A percentile compares a stretch with the other conserved stretches of the same genome.
These are phyloP conservation scores for Tetanocera ferruginea DNA, from an alignment of 2,888 invertebrate species.

Conservation along the genomic window DNA sequence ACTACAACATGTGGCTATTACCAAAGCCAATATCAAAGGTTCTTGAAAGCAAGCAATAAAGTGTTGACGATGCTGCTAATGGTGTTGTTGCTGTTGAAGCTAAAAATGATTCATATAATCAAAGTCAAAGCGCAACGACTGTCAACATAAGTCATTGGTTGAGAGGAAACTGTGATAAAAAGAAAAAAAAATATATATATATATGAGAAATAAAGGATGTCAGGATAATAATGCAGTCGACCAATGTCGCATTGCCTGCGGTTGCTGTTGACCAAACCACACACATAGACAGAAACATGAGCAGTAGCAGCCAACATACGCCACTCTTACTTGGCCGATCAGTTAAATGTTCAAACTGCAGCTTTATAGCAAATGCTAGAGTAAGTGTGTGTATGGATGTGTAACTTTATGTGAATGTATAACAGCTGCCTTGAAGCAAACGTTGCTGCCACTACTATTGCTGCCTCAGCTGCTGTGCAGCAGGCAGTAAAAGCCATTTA, in stretches of 20 bases:
- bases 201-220: neutral
- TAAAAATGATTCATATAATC: constrained; percentile 57
- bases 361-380: constrained; percentile 13
- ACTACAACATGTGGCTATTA: constrained; percentile 1
- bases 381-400: constrained; percentile 35
- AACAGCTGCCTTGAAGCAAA: neutral
- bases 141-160: constrained; percentile 54
- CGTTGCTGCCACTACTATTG: constrained; percentile 32
- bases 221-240: constrained; percentile 15
- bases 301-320: too few species aligned
- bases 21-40: neutral
- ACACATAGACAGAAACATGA: neutral
- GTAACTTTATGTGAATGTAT: neutral
- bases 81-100: neutral
- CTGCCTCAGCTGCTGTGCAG: constrained; percentile 16
- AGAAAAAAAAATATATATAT: neutral
- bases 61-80: neutral
- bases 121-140: constrained; percentile 59
- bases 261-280: neutral
- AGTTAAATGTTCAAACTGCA: constrained; percentile 27
- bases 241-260: constrained; percentile 25
- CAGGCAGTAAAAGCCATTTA: constrained; percentile 63
- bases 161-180: constrained; percentile 17
- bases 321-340: neutral
- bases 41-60: neutral